Conservation (phyloP, 2,113 vertebrate species). For the Crotalus helleri region DNA sequence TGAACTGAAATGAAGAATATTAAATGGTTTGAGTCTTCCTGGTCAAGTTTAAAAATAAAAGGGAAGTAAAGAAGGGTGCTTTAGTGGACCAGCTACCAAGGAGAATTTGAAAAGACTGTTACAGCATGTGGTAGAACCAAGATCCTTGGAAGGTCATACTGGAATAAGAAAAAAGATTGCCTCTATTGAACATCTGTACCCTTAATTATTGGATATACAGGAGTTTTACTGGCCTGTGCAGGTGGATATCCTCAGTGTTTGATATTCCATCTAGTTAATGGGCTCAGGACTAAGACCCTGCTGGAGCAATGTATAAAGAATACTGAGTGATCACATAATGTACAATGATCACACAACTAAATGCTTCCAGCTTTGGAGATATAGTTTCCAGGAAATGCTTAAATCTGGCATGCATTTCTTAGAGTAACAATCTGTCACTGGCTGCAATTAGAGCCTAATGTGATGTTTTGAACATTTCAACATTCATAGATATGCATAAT, state of each 20-base stretch:
- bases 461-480: background rate
- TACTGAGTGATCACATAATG: background rate
- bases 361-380: background rate
- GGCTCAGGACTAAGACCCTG: background rate
- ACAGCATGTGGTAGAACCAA: background rate
- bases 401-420: background rate
- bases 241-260: background rate
- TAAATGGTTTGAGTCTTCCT: background rate
- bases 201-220: background rate
- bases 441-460: background rate
- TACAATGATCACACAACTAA: background rate
- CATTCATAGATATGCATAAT: background rate
- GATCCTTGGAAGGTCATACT: background rate
- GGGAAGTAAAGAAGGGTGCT: too few relatives aligned
- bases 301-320: background rate
- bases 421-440: background rate
- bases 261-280: background rate
- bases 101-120: background rate
- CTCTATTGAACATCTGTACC: background rate
- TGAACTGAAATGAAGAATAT: background rate
- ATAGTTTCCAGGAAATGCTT: background rate
- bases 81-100: background rate
- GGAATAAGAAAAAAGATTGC: background rate
- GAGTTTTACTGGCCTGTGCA: background rate
- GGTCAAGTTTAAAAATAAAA: background rate